Base-by-base conservation (phyloP, 2,888 invertebrate genomes). In the Eristalis pertinax region DNA sequence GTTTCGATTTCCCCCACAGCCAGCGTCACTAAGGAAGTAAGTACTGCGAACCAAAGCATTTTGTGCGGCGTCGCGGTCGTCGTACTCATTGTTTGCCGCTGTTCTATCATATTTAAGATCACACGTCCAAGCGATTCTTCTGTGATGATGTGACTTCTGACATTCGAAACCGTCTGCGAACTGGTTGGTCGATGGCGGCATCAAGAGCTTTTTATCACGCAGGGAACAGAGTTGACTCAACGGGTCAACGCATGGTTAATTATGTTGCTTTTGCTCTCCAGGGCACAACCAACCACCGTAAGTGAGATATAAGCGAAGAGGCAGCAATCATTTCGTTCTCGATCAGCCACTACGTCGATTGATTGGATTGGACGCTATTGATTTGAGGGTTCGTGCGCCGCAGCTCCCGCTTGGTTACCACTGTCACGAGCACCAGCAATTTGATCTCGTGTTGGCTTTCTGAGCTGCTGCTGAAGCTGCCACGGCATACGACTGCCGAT, bases 141-240 rank as follows among this genome's bases (percentile, higher is more conserved):
- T 68, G 56, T 69, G 69, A 78, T 62, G 78, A 56, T 56, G 70
- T 83, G 83, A 79, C 86, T 86, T 86, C 86, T 78, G 86, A 86
- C 86, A 89, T 80, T 85, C 89, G 73, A 89, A 88, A 89, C 89
- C 86, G 84, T 88, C 76, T 67, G 88, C 83, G 90, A 91, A 92
- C 92, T 92, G 92, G 89, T 90, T 89, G 89, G 90, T 88, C 89
- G 90, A 90, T 90, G 90, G 90, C 88, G 81, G 67, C 80, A 91
- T 89, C 90, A 89, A 81, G 89, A 91, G 91, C 91, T 92, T 92
- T 92, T 92, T 92, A 92, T 92, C 90, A 72, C 77, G 78, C 69
- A 32, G 41, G 22, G 56, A 65, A 74, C 69, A 56, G 43, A 80
- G 70, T 73, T 63, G 79, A 68, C 73, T 80, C 60, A 60, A 26